Base-by-base conservation (phyloP, 2,113 vertebrate species). In the Vidua chalybeata region DNA sequence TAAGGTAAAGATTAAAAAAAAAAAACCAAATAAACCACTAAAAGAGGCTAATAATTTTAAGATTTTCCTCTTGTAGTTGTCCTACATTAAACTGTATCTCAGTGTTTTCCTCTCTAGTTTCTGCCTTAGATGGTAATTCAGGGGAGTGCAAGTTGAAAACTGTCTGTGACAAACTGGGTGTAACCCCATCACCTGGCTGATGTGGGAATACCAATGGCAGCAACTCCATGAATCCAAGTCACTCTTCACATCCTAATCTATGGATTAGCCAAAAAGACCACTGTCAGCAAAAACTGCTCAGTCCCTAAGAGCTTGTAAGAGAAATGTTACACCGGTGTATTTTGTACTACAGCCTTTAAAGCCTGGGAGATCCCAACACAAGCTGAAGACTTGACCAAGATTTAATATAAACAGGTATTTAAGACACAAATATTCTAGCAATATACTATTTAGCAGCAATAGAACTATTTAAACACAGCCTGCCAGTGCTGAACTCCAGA, bases 131-230 rank as follows among this genome's bases (percentile, higher is more conserved):
- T 7, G 28, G 51, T 9, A 89, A 55, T 39, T 73, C 62, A 66
- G 71, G 27, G 49, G 68, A 77, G 55, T 27, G 18, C 30, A 35
- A 39, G 28, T 13, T 52, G n/a, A 24, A 74, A 94, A 76, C 41
- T 69, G 51, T 7, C n/a, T 41, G 54, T 66, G 74, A 86, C 61
- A 84, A 96, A 66, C 62, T 56, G 83, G 68, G 67, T 83, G 71
- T 49, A 96, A 97, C 90, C 68, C 93, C 94, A 97, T 73, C 95
- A 92, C 74, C 61, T 96, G 96, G 91, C 72, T 94, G 92, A 92
- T 37, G 75, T 2, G 49, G 90, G 94, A 97, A 97, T 71, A 96
- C 76, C 59, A 48, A 69, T 10, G 9, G 56, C 87, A 91, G 59
- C 67, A 91, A 56, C 64, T 24, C 48, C 88, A 45, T 71, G 87